Conservation (phyloP, 2,888 invertebrate species). For the Folsomia candida region DNA sequence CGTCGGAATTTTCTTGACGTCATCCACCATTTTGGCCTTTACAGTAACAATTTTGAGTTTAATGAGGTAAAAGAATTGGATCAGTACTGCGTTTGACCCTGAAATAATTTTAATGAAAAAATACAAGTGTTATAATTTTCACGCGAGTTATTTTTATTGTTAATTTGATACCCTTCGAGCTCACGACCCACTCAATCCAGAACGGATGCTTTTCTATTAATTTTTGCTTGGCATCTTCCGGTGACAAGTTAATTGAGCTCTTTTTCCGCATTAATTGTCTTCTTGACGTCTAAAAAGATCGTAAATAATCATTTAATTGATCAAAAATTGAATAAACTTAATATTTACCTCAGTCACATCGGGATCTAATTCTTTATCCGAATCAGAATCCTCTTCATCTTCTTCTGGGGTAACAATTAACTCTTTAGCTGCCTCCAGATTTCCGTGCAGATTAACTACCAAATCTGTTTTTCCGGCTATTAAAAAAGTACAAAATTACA, state of each 20-base stretch:
- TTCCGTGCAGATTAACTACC: slow-evolving; percentile 37
- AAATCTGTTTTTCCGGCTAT: slow-evolving; percentile 25
- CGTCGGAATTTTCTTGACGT: neutral
- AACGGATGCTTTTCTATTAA: slow-evolving; percentile 42
- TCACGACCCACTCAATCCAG: slow-evolving; percentile 45
- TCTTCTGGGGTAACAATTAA: slow-evolving; percentile 52
- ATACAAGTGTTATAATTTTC: no score
- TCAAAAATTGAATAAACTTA: neutral
- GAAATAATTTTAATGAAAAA: neutral
- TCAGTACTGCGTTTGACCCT: slow-evolving; percentile 66
- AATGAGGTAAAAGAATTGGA: slow-evolving; percentile 68
- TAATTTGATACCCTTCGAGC: slow-evolving; percentile 19
- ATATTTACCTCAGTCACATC: slow-evolving; percentile 11
- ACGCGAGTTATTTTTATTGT: neutral
- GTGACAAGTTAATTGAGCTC: slow-evolving; percentile 26
- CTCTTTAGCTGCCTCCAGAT: slow-evolving; percentile 46
- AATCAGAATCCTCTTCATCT: slow-evolving; percentile 66
- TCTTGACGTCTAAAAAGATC: slow-evolving; percentile 22
- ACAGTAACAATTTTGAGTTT: slow-evolving; percentile 74
- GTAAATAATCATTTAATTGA: neutral
- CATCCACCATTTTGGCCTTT: slow-evolving; percentile 56
- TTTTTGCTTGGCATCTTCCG: slow-evolving; percentile 34
- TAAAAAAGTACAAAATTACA: slow-evolving; percentile 57
- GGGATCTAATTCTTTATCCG: slow-evolving; percentile 62
- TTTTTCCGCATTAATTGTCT: slow-evolving; percentile 28